Percentiles rank a stretch among this genome's conserved stretches.
Conservation (phyloP, 2,888 invertebrate species). For the Bhutanitis thaidina region DNA sequence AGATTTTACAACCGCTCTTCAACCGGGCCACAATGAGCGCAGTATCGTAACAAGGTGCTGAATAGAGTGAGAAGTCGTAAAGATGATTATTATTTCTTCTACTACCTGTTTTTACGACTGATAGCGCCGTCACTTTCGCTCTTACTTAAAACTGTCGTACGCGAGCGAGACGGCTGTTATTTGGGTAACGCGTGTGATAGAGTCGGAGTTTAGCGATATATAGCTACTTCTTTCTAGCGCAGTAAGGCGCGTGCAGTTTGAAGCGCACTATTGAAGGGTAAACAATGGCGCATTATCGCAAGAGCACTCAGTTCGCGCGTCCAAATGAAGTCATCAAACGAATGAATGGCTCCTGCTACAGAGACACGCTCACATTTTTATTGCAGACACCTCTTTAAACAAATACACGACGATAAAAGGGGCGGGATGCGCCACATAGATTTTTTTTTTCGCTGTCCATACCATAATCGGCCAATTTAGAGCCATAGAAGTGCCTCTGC, state of each 20-base stretch:
- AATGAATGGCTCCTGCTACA: conserved; percentile 70
- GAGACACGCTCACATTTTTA: conserved; percentile 73
- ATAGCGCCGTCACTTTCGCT: conserved; percentile 55
- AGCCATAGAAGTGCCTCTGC: conserved; percentile 32
- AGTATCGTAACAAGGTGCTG: conserved; percentile 80
- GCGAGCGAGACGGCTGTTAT: conserved; percentile 54
- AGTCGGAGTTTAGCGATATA: conserved; percentile 44
- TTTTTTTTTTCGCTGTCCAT: conserved; percentile 32
- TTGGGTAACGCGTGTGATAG: conserved; percentile 50
- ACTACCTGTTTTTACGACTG: conserved; percentile 80
- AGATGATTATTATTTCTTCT: conserved; percentile 82
- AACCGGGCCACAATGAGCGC: conserved; percentile 76
- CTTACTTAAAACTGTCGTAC: conserved; percentile 33
- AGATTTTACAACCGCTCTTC: conserved; percentile 79
- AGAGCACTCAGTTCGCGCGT: conserved; percentile 71
- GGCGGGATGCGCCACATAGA: conserved; percentile 37
- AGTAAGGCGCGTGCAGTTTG: conserved; percentile 71
- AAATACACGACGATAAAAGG: conserved; percentile 64
- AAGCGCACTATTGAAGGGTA: conserved; percentile 78
- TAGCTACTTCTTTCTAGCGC: conserved; percentile 60
- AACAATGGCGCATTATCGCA: conserved; percentile 79
- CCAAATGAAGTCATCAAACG: conserved; percentile 79
- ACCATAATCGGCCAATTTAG: conserved; percentile 25
- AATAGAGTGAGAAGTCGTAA: conserved; percentile 82
- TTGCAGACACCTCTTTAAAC: conserved; percentile 69